Evolutionary conservation across 2,888 invertebrate species (phyloP).

Genomic region (Parasteatoda lunata): DNA sequence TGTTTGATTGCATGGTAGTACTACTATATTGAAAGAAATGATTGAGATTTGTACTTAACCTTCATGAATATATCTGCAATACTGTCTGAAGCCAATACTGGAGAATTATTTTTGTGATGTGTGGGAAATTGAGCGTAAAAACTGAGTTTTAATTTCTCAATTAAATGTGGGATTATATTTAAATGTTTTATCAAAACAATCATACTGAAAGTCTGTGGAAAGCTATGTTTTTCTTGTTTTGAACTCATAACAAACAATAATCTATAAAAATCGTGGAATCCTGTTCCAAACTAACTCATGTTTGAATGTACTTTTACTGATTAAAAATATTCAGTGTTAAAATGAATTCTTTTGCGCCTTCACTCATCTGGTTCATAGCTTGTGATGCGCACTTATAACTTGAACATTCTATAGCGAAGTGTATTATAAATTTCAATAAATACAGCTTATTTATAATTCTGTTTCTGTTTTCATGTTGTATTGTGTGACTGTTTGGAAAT

Average conservation of each 20-base stretch:
- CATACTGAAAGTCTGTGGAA: neutral
- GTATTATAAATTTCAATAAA: constrained; percentile 37
- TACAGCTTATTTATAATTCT: constrained; percentile 30
- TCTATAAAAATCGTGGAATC: neutral
- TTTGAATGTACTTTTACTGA: neutral
- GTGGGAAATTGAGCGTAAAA: too few relatives aligned
- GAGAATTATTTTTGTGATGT: too few relatives aligned
- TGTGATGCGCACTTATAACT: constrained; percentile 35
- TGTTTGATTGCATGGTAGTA: too few relatives aligned
- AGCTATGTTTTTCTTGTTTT: neutral
- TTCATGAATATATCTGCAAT: too few relatives aligned
- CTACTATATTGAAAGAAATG: too few relatives aligned
- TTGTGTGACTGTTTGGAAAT: too few relatives aligned
- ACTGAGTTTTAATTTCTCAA: neutral
- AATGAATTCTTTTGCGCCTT: constrained; percentile 14
- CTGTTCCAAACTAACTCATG: neutral
- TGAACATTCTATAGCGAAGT: constrained; percentile 38
- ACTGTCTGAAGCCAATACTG: too few relatives aligned
- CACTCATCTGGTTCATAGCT: constrained; percentile 15
- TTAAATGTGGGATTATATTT: neutral
- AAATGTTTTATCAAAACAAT: neutral
- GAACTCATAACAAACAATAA: neutral
- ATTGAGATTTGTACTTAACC: too few relatives aligned
- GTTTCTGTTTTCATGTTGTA: neutral
- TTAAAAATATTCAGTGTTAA: neutral